phyloP scores from a whole-genome alignment of 2,888 invertebrate species.

The Maniola hyperantus region DNA sequence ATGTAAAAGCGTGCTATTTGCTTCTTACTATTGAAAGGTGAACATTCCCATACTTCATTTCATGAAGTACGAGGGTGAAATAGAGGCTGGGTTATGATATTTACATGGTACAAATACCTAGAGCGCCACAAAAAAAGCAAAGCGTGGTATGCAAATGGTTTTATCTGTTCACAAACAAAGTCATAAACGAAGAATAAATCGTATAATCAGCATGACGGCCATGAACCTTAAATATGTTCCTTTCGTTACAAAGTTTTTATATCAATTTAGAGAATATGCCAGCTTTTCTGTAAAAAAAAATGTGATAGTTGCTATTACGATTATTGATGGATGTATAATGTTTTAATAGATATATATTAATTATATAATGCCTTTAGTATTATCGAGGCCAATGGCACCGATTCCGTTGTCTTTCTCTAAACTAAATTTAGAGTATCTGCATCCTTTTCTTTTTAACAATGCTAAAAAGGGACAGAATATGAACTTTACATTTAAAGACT shows the following conservation, averaged over 20 bases:
- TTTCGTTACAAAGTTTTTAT: background rate
- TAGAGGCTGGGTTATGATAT: background rate
- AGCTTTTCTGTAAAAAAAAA: background rate
- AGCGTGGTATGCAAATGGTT: background rate
- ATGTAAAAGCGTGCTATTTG: too few relatives aligned
- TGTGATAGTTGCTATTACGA: too few relatives aligned
- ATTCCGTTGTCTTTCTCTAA: too few relatives aligned
- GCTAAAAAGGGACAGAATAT: too few relatives aligned
- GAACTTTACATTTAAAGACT: too few relatives aligned
- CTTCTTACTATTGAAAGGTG: too few relatives aligned
- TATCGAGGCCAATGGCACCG: constrained; percentile 11
- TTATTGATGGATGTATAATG: too few relatives aligned
- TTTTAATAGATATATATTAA: background rate
- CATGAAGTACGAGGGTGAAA: background rate
- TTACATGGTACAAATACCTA: background rate
- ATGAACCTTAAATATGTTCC: background rate
- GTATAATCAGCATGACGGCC: background rate
- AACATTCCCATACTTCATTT: background rate
- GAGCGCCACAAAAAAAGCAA: constrained; percentile 7
- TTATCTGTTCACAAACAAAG: constrained; percentile 4
- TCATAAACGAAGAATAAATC: constrained; percentile 1
- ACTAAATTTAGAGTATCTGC: too few relatives aligned
- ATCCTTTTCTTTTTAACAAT: too few relatives aligned
- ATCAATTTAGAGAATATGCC: background rate
- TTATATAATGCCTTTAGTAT: constrained; percentile 6